Conservation (phyloP, 2,113 vertebrate species). For the Girardinichthys multiradiatus region DNA sequence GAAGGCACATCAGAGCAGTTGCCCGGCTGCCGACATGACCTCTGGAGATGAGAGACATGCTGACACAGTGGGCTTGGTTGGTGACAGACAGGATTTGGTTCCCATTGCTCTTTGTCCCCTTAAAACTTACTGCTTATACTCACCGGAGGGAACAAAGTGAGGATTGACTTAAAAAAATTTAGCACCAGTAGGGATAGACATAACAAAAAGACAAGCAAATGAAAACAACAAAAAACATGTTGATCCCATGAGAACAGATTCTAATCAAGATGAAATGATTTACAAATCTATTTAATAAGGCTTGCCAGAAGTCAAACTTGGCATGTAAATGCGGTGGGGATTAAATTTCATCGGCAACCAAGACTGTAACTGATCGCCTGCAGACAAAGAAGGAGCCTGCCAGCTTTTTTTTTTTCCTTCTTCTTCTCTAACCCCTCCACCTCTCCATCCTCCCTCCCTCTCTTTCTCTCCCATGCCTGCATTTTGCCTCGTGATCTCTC, state of each 20-base stretch:
- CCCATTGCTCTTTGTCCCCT: slow-evolving; percentile 63
- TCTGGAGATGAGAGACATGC: slow-evolving; percentile 61
- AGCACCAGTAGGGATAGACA: slow-evolving; percentile 65
- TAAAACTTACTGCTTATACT: slow-evolving; percentile 45
- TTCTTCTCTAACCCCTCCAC: slow-evolving; percentile 27
- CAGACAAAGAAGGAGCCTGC: slow-evolving; percentile 78
- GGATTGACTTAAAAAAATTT: slow-evolving; percentile 58
- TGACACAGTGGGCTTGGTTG: slow-evolving; percentile 62
- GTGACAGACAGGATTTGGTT: slow-evolving; percentile 67
- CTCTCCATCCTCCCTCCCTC: slow-evolving; percentile 38
- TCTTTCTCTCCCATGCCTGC: slow-evolving; percentile 63
- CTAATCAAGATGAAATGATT: slow-evolving; percentile 84
- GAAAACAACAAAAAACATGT: slow-evolving; percentile 57
- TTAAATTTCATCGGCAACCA: slow-evolving; percentile 82
- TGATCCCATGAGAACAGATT: slow-evolving; percentile 76
- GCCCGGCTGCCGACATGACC: slow-evolving; percentile 57
- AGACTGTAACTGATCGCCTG: slow-evolving; percentile 82
- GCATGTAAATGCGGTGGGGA: slow-evolving; percentile 80
- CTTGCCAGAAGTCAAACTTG: slow-evolving; percentile 83
- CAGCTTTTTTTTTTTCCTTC: slow-evolving; percentile 50
- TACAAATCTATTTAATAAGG: slow-evolving; percentile 84
- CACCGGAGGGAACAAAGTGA: not conserved
- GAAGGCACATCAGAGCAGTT: slow-evolving; percentile 49
- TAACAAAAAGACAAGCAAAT: slow-evolving; percentile 64
- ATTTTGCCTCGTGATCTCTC: slow-evolving; percentile 76